Percentiles rank a stretch among this genome's conserved stretches.
Conservation (phyloP, 35 echinoderm and acorn worm species). For the Anneissia japonica region DNA sequence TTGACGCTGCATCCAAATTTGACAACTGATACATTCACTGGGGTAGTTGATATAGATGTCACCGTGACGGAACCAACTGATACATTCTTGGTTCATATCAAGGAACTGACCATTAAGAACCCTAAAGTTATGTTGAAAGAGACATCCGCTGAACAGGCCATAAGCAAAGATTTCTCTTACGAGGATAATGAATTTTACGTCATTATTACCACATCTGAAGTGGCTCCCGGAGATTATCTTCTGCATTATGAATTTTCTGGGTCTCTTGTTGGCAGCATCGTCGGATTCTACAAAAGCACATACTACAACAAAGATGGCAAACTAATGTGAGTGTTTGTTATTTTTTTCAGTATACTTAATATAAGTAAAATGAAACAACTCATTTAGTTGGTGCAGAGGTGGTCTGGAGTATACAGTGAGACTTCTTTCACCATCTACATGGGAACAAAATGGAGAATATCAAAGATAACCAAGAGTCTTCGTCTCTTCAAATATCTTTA, state of each 20-base stretch:
- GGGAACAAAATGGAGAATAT: too few relatives aligned
- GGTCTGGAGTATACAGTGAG: too few relatives aligned
- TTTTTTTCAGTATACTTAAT: too few relatives aligned
- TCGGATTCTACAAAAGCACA: constrained; percentile 80
- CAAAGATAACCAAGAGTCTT: too few relatives aligned
- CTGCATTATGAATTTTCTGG: constrained; percentile 44
- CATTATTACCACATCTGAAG: constrained; percentile 29
- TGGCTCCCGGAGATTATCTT: constrained; percentile 38
- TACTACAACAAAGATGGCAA: constrained; percentile 44
- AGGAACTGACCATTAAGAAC: constrained; percentile 34
- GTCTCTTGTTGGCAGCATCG: constrained; percentile 34
- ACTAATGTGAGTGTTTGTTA: constrained; percentile 39
- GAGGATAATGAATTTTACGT: constrained; percentile 63
- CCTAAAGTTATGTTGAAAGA: constrained; percentile 23
- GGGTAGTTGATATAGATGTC: constrained; percentile 38
- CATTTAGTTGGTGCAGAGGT: too few relatives aligned
- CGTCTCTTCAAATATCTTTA: too few relatives aligned
- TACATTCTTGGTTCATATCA: constrained; percentile 45
- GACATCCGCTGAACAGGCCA: not conserved
- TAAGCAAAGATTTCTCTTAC: constrained; percentile 10
- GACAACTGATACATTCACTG: constrained; percentile 47
- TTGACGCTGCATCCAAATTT: constrained; percentile 61
- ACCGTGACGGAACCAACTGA: constrained; percentile 5
- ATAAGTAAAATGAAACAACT: too few relatives aligned
- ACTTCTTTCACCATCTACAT: too few relatives aligned